Evolutionary conservation across 1,140 invertebrate species (phyloP).

Genomic region (Aphis gossypii): DNA sequence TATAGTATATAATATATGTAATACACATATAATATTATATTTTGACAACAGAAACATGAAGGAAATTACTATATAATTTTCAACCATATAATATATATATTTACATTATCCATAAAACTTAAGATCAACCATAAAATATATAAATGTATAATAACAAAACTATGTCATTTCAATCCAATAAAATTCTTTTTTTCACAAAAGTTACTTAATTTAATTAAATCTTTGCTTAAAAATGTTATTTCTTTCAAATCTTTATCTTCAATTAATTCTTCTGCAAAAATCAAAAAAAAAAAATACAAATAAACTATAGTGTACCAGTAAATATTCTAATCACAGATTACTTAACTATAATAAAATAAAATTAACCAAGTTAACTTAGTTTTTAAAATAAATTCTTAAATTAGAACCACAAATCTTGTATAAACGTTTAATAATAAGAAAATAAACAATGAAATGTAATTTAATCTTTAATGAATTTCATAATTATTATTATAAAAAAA

Average conservation of each 20-base stretch:
- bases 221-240: constrained; percentile 47
- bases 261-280: constrained; percentile 45
- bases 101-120: not conserved
- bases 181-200: constrained; percentile 24
- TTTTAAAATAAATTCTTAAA: not conserved
- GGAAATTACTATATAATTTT: too few relatives aligned
- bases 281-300: not conserved
- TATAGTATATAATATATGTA: too few relatives aligned
- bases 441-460: not conserved
- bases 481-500: too few relatives aligned
- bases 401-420: not conserved
- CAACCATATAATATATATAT: not conserved
- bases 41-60: too few relatives aligned
- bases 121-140: not conserved
- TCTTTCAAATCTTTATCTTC: constrained; percentile 42
- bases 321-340: not conserved
- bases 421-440: not conserved
- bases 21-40: too few relatives aligned
- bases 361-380: not conserved
- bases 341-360: not conserved
- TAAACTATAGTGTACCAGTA: not conserved
- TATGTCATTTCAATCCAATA: not conserved
- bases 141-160: not conserved
- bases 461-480: too few relatives aligned
- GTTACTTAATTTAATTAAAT: constrained; percentile 46